These are phyloP conservation scores for Peribatodes rhomboidaria DNA, from an alignment of 2,888 invertebrate species.

Conservation along the genomic window DNA sequence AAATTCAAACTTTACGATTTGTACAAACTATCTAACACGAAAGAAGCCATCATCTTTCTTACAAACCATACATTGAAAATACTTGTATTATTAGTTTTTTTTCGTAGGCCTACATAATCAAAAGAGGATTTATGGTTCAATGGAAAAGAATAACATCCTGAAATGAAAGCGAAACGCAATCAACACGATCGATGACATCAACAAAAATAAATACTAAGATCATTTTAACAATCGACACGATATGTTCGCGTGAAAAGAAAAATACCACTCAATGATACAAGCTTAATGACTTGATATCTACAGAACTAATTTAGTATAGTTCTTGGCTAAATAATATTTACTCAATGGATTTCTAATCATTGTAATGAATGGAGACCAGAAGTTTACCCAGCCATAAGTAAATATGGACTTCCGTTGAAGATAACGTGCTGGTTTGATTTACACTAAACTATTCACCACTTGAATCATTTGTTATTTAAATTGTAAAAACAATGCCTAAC, in stretches of 20 bases:
- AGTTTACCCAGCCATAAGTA: conserved; percentile 42
- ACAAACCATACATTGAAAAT: not conserved
- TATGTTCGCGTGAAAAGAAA: not conserved
- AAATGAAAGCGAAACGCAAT: not conserved
- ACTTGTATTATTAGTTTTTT: not conserved
- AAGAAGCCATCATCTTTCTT: not conserved
- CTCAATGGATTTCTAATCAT: conserved; percentile 15
- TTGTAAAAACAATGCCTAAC: conserved; percentile 53
- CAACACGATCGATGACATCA: not conserved
- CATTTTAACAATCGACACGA: not conserved
- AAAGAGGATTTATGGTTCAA: not conserved
- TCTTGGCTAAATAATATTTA: conserved; percentile 6
- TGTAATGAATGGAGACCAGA: conserved; percentile 26
- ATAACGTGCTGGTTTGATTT: conserved; percentile 36
- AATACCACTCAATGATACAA: not conserved
- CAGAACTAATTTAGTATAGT: not conserved
- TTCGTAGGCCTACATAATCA: not conserved
- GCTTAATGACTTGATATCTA: not conserved
- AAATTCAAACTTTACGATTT: no score
- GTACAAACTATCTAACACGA: not conserved
- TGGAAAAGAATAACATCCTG: not conserved
- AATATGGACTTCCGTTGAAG: conserved; percentile 42
- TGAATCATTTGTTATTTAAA: conserved; percentile 50
- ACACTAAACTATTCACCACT: conserved; percentile 27
- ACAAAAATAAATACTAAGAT: not conserved